Base-by-base conservation (phyloP, 2,888 invertebrate genomes). In the Caenorhabditis zanzibari region DNA sequence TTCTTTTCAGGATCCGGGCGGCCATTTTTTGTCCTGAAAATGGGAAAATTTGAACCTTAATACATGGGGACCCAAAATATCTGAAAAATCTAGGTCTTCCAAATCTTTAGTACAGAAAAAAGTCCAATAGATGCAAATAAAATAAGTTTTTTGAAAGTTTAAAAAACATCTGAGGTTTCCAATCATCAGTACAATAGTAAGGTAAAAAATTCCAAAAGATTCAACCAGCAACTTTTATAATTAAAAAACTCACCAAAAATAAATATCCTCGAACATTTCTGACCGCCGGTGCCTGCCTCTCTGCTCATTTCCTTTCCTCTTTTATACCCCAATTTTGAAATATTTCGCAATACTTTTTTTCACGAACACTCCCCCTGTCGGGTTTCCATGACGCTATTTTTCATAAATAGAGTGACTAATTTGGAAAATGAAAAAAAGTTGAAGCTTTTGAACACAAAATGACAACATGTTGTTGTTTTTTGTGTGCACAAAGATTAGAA, bases 21-120 rank as follows among this genome's bases (percentile, higher is more conserved):
- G 49, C 58, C 59, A 59, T 72, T 47, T 72, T 72, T 72, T 14
- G 61, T 35, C 72, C 72, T 72, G 19, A 59, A 72, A 71, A 28
- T 26, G 0, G n/a, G 2, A 38, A 38, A 38, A 38, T 12, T 5
- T 5, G 16, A 44, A 5, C 1, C 1, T 2, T 14, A 5, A 16
- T 1, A 44, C 4, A 14, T 16, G 5, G 10, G 2, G 16, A 44
- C 44, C 4, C 0, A 16, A 16, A 14, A 44, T 44, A 32, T 32
- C 32, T 32, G 32, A 32, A 32, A 32, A 7, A 32, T 32, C 7
- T 32, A 6, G 32, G 5, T 7, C 4, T 4, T 32, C 32, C 7
- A 32, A 4, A 32, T 32, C 32, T 7, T 32, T n/a, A n/a, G n/a
- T n/a, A n/a, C n/a, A n/a, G n/a, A n/a, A n/a, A n/a, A n/a, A n/a